Base-by-base conservation (phyloP, 2,888 invertebrate species). In the Pristionchus exspectatus region DNA sequence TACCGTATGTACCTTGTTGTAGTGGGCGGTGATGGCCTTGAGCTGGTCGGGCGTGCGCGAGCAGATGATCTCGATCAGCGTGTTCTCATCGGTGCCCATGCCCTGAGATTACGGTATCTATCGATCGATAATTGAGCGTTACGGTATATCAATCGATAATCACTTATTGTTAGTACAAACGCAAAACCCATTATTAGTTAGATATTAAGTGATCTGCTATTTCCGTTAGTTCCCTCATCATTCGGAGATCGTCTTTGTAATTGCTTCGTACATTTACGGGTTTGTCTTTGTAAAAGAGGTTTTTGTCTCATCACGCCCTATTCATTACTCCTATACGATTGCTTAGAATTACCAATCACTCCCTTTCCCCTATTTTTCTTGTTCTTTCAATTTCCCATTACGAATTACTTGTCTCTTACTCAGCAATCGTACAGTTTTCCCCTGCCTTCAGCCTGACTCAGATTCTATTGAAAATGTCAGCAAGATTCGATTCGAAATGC, bases 11-110 rank as follows among this genome's bases (percentile, higher is more conserved):
- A 89, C 89, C 89, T 59, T 38, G 16, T 90, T 93, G 93, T 95
- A 95, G 66, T 95, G 95, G 90, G 95, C 95, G 89, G 95, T 95
- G 85, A 95, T 93, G 27, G 95, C 95, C 5, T 95, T 94, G 27
- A 95, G 94, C 83, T 95, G 95, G 27, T 97, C 96, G 95, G 98
- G 98, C 91, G 97, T 97, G 95, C 98, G 96, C 14, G 98, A 97
- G 94, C 97, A 97, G 95, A 98, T 96, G 88, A 98, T 97, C 95
- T 98, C 98, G 90, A 98, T 97, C 89, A 98, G 96, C 87, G 97
- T 97, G 66, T 96, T 97, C 95, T 97, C 97, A 91, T 97, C 97
- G 0, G 97, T 97, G 87, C 97, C 97, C 89, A 97, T 93, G 0
- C 98, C 98, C 69, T 96, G 96, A 96, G 77, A 44, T n/a, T 50